phyloP scores from a whole-genome alignment of 92 coral and sea anemone genomes.

The Epizoanthus ramosus region DNA sequence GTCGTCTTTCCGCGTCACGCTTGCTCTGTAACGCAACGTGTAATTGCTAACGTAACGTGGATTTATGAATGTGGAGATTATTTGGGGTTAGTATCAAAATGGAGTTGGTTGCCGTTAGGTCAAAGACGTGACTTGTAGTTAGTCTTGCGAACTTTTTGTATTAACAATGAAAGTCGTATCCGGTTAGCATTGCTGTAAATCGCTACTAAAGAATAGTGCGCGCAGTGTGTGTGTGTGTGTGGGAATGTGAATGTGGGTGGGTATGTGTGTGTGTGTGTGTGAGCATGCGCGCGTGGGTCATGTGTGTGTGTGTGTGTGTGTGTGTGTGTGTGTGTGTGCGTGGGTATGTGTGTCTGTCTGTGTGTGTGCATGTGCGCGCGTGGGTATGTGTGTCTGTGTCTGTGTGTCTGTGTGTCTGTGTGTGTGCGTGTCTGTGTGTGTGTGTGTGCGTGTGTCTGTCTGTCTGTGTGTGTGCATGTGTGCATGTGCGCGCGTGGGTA shows the following conservation, averaged over 20 bases:
- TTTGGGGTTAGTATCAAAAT: background rate
- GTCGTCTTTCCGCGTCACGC: constrained; percentile 85
- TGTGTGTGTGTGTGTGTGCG: background rate
- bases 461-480: background rate
- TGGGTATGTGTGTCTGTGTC: no score
- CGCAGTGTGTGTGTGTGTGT: background rate
- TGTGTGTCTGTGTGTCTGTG: no score
- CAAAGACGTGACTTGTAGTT: background rate
- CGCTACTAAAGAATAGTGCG: background rate
- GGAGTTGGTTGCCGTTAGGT: background rate
- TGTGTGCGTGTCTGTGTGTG: no score
- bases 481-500: background rate
- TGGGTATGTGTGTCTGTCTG: background rate
- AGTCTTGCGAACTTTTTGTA: no score
- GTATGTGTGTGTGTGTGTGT: background rate
- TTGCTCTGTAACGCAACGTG: constrained; percentile 67
- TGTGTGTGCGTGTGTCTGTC: background rate
- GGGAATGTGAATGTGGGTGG: background rate
- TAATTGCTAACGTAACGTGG: constrained; percentile 47
- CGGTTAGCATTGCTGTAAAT: background rate
- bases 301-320: background rate
- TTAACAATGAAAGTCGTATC: background rate
- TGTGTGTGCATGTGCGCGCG: background rate
- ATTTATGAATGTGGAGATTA: constrained; percentile 22
- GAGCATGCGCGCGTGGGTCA: background rate